These are phyloP conservation scores for Physella acuta DNA, from an alignment of 1,140 invertebrate species.

Conservation along the genomic window DNA sequence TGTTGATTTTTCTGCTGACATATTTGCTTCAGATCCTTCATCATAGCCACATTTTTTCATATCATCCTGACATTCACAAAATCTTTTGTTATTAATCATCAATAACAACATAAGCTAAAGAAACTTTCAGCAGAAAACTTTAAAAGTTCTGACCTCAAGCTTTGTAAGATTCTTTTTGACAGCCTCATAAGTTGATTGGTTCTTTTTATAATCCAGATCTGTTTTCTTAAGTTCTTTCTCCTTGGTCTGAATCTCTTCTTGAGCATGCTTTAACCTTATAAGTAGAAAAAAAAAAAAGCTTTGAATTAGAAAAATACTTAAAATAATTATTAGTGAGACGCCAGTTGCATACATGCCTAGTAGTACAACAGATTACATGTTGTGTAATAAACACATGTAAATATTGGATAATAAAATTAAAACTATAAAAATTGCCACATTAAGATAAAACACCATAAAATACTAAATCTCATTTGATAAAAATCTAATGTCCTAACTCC, in stretches of 20 bases:
- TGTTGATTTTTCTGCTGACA: slow-evolving; percentile 63
- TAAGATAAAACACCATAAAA: too few species aligned
- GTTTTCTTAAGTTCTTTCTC: slow-evolving; percentile 72
- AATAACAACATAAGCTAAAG: neutral
- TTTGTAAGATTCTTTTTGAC: slow-evolving; percentile 64
- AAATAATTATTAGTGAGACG: too few species aligned
- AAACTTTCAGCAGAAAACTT: neutral
- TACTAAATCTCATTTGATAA: too few species aligned
- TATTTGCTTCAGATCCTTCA: slow-evolving; percentile 66
- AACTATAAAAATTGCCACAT: too few species aligned
- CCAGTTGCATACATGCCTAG: too few species aligned
- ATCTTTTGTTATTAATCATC: too few species aligned
- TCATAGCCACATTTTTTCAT: slow-evolving; percentile 70
- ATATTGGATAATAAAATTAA: too few species aligned
- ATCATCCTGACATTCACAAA: slow-evolving; percentile 63
- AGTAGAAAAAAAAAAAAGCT: too few species aligned
- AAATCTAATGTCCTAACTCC: too few species aligned
- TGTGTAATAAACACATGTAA: too few species aligned
- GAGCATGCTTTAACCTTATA: slow-evolving; percentile 70
- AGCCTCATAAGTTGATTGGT: slow-evolving; percentile 61
- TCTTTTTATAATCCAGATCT: slow-evolving; percentile 73
- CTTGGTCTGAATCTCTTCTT: slow-evolving; percentile 71
- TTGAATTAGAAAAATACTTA: too few species aligned
- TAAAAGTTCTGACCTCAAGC: slow-evolving; percentile 51
- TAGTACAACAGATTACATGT: too few species aligned